These are phyloP conservation scores for Chironomus striatipennis DNA, from an alignment of 1,140 invertebrate genomes.

Conservation along the genomic window DNA sequence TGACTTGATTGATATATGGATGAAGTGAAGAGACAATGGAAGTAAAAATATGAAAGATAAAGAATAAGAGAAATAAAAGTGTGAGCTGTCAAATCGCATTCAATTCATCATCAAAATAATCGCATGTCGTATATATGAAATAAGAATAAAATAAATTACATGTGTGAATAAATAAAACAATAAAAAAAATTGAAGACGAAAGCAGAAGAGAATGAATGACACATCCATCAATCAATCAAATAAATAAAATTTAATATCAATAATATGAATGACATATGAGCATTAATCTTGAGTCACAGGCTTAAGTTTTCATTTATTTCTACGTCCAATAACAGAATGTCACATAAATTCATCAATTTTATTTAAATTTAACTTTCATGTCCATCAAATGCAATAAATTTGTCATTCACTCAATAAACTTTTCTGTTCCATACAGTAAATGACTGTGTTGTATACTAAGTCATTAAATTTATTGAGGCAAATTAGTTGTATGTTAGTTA, in stretches of 20 bases:
- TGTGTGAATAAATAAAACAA: no score
- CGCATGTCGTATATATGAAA: background rate
- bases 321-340: background rate
- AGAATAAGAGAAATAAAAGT: background rate
- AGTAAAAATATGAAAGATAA: background rate
- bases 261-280: constrained; percentile 8
- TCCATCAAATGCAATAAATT: background rate
- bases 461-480: no score
- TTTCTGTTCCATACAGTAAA: no score
- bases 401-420: background rate
- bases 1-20: background rate
- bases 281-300: background rate
- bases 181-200: background rate
- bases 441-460: no score
- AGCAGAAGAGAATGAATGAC: background rate
- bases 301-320: no score
- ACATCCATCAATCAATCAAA: background rate
- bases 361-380: no score
- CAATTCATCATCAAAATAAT: constrained; percentile 18
- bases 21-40: background rate
- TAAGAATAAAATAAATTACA: background rate
- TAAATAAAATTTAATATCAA: background rate
- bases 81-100: constrained; percentile 17
- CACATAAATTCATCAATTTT: constrained; percentile 8
- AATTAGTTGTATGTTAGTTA: no score